These are phyloP conservation scores for Xiphophorus birchmanni DNA, from an alignment of 2,797 vertebrate species.

Conservation along the genomic window DNA sequence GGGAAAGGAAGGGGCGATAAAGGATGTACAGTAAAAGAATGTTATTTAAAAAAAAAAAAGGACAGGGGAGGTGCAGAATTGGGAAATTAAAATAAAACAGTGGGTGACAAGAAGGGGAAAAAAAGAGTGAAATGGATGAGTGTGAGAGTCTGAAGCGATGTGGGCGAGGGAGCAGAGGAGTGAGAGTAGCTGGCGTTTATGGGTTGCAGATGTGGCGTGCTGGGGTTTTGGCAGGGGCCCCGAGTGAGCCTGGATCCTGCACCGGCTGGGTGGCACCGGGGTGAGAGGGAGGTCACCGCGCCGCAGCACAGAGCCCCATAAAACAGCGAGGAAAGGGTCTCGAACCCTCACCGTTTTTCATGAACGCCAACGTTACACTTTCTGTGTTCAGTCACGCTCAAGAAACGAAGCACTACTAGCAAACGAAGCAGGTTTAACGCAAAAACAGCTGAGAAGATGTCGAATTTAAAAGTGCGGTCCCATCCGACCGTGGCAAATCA, in stretches of 20 bases:
- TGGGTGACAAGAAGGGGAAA: constrained; percentile 46
- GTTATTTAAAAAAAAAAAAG: constrained; percentile 44
- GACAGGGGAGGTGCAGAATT: constrained; percentile 48
- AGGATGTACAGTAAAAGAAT: constrained; percentile 66
- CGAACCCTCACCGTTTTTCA: constrained; percentile 43
- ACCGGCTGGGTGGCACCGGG: constrained; percentile 88
- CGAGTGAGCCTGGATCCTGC: constrained; percentile 78
- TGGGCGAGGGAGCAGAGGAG: constrained; percentile 80
- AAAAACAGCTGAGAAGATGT: constrained; percentile 36
- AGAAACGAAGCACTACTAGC: constrained; percentile 15
- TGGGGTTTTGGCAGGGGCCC: constrained; percentile 85
- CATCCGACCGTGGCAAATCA: constrained; percentile 20
- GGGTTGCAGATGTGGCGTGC: constrained; percentile 88
- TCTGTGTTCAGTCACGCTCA: constrained; percentile 31
- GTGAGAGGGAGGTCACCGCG: constrained; percentile 83
- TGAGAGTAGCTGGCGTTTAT: constrained; percentile 86
- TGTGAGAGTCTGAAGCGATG: constrained; percentile 74
- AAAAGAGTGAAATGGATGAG: constrained; percentile 66
- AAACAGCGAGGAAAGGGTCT: constrained; percentile 71
- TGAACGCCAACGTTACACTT: constrained; percentile 48
- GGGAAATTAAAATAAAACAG: constrained; percentile 71
- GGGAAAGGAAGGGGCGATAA: constrained; percentile 70
- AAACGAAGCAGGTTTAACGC: constrained; percentile 20
- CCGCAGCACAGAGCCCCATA: constrained; percentile 83
- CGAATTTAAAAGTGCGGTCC: constrained; percentile 21